Evolutionary conservation across 2,797 vertebrate genomes (phyloP).

Genomic region (Lates japonicus): DNA sequence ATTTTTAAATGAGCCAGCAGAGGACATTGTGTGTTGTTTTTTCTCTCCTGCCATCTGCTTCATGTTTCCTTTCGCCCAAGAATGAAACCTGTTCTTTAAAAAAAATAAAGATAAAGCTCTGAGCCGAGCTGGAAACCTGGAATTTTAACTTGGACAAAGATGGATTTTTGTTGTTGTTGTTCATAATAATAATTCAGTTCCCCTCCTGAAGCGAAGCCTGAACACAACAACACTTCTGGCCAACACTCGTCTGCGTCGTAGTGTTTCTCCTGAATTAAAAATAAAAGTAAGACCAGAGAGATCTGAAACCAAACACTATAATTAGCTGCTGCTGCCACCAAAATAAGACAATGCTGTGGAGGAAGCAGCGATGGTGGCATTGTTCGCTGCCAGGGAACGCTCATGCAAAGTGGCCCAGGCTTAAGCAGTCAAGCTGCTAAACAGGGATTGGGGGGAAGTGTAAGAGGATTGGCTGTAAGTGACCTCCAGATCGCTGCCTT

Average conservation of each 20-base stretch:
- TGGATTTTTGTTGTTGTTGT: not conserved
- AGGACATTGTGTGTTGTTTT: not conserved
- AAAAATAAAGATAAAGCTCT: no score
- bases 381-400: slow-evolving; percentile 26
- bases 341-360: slow-evolving; percentile 6
- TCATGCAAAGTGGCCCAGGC: slow-evolving; percentile 41
- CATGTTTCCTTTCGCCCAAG: not conserved
- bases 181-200: not conserved
- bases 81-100: not conserved
- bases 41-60: not conserved
- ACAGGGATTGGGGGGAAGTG: slow-evolving; percentile 52
- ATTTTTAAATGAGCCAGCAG: not conserved
- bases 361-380: not conserved
- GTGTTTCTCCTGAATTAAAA: no score
- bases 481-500: slow-evolving; percentile 67
- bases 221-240: not conserved
- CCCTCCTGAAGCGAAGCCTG: not conserved
- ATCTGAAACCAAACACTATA: slow-evolving; percentile 17
- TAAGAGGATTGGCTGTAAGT: slow-evolving; percentile 74
- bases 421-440: slow-evolving; percentile 64
- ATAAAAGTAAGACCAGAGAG: not conserved
- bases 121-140: not conserved
- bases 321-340: slow-evolving; percentile 7
- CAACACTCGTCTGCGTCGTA: not conserved
- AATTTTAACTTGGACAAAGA: not conserved